Base-by-base conservation (phyloP, 2,888 invertebrate genomes). In the Cephus sareptanus region DNA sequence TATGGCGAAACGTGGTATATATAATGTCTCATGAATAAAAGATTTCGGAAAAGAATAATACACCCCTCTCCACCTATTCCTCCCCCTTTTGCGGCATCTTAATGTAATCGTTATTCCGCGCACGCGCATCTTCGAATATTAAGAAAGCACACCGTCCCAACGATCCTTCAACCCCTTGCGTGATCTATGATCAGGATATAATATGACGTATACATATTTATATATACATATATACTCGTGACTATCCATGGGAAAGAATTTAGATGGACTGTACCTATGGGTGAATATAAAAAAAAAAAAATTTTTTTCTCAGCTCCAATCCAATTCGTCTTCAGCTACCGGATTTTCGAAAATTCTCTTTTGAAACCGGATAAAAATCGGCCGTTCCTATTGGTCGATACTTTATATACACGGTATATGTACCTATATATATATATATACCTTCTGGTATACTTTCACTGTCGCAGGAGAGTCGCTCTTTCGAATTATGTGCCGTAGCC, bases 41-140 rank as follows among this genome's bases (percentile, higher is more conserved):
- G 40, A 56, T 56, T 56, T 56, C 40, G 40, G 6, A 56, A 56
- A 56, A 56, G 40, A 56, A 56, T 56, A 56, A 56, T 56, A 40
- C 40, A 37, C 12, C 3, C 23, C 37, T 1, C 34, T 9, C 15
- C 40, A 2, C 15, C 4, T 2, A 1, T 13, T 13, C n/a, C 2
- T 9, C 30, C 30, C 70, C 34, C 71, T 15, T 71, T 71, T 9
- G 71, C 71, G 71, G 71, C 31, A 11, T 71, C 34, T 9, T 15
- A 33, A 33, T 12, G 12, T 12, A 33, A 71, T 71, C 31, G 71
- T 31, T 13, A 71, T 71, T 71, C 71, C 12, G 71, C 31, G 34
- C 71, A 71, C 71, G 71, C 71, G 40, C 40, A 6, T 56, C 71
- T 71, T 34, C 31, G 34, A 71, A 71, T 71, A 71, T 71, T 71